Conservation (phyloP, 2,113 vertebrate species). For the Mirounga angustirostris region DNA sequence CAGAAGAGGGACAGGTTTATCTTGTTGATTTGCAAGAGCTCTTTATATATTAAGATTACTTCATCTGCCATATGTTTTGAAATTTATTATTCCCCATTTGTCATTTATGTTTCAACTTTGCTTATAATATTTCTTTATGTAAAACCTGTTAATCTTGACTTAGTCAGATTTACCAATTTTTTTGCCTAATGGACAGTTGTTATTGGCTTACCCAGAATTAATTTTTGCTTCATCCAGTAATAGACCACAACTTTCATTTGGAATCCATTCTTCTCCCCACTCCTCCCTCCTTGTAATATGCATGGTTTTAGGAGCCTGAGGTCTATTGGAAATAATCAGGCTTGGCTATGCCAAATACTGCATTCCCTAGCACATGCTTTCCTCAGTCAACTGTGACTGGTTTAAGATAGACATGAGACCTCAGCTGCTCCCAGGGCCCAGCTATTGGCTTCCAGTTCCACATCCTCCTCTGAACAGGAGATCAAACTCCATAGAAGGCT, state of each 20-base stretch:
- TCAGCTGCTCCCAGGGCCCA: not conserved
- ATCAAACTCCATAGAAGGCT: not conserved
- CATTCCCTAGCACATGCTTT: not conserved
- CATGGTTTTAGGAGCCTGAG: not conserved
- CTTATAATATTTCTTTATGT: not conserved
- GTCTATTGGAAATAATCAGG: not conserved
- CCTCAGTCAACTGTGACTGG: not conserved
- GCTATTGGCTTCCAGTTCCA: not conserved
- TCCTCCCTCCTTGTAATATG: not conserved
- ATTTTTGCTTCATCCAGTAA: slow-evolving; percentile 27
- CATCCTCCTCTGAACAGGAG: not conserved
- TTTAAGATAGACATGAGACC: not conserved
- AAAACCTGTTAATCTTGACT: not conserved
- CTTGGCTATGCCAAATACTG: not conserved
- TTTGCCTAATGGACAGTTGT: not conserved
- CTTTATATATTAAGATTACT: slow-evolving; percentile 18
- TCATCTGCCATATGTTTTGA: not conserved
- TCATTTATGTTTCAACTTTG: slow-evolving; percentile 17
- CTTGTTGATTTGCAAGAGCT: not conserved
- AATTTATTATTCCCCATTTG: not conserved
- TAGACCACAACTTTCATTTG: not conserved
- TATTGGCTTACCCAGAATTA: not conserved
- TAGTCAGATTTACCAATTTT: not conserved
- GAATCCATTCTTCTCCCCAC: not conserved
- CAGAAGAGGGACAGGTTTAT: not conserved